Percentiles rank a stretch among this genome's conserved stretches.
phyloP scores from a whole-genome alignment of 2,113 vertebrate species.

The Aptenodytes patagonicus region DNA sequence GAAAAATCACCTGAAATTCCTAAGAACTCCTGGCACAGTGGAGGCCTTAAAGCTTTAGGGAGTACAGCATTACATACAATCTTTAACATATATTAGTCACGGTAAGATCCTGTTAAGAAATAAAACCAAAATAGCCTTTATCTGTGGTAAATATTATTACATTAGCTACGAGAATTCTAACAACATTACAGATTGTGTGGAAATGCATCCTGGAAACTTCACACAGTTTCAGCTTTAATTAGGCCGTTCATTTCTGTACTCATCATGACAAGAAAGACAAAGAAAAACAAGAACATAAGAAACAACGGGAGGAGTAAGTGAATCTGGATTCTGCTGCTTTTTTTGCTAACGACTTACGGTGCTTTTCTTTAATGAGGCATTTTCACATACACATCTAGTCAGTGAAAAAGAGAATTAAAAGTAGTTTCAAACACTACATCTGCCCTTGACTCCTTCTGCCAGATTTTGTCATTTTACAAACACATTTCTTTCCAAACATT shows the following conservation, averaged over 20 bases:
- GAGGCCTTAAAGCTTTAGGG: not conserved
- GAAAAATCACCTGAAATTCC: not conserved
- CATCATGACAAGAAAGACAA: not conserved
- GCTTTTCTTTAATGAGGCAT: not conserved
- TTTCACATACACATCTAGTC: not conserved
- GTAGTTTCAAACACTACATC: not conserved
- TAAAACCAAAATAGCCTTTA: not conserved
- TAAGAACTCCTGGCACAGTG: not conserved
- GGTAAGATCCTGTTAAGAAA: not conserved
- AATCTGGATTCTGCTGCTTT: not conserved
- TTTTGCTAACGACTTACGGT: not conserved
- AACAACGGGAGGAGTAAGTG: not conserved
- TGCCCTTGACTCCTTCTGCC: not conserved
- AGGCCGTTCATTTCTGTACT: not conserved
- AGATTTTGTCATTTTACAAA: not conserved
- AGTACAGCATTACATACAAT: not conserved
- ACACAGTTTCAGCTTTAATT: not conserved
- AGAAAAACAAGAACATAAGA: not conserved
- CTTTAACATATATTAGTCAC: not conserved
- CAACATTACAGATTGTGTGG: not conserved
- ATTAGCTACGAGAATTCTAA: not conserved
- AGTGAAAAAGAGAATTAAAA: constrained; percentile 11
- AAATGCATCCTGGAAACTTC: not conserved
- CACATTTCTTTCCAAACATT: not conserved
- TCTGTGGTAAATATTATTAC: not conserved